phyloP scores from a whole-genome alignment of 2,113 vertebrate genomes.

The Herpetotheres cachinnans region DNA sequence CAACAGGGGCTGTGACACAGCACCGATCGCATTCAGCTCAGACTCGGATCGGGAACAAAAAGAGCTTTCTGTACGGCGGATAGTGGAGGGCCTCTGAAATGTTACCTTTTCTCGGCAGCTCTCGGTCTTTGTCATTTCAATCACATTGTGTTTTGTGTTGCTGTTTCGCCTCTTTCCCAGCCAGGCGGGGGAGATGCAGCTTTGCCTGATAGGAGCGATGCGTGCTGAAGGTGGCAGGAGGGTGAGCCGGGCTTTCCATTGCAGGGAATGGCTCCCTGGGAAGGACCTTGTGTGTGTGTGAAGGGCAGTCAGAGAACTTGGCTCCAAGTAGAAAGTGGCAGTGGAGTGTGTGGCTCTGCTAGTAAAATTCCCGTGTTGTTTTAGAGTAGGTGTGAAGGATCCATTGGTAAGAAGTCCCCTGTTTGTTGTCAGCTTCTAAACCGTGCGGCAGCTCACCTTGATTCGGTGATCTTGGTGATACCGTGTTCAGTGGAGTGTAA shows the following conservation, averaged over 20 bases:
- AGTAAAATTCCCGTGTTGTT: not conserved
- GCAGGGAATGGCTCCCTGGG: not conserved
- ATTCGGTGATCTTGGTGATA: not conserved
- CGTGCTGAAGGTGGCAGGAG: not conserved
- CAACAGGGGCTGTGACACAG: constrained; percentile 64
- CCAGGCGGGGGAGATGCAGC: constrained; percentile 35
- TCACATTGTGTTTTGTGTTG: constrained; percentile 56
- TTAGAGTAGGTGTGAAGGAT: not conserved
- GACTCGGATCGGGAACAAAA: constrained; percentile 51
- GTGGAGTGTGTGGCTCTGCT: not conserved
- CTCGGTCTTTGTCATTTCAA: constrained; percentile 62
- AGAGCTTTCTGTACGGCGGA: constrained; percentile 37
- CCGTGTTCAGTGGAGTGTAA: not conserved
- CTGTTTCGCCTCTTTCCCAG: constrained; percentile 73
- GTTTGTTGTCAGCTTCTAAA: not conserved
- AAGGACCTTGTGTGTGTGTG: not conserved
- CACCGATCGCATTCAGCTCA: constrained; percentile 22
- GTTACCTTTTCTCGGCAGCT: constrained; percentile 60
- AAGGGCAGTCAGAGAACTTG: not conserved
- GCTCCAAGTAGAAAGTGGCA: not conserved
- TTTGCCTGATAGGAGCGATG: not conserved
- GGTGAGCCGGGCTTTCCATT: not conserved
- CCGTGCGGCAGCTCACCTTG: not conserved
- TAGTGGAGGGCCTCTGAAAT: constrained; percentile 66
- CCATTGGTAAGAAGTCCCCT: not conserved